Percentiles rank a stretch among this genome's conserved stretches.
phyloP scores from a whole-genome alignment of 53 echinoderm and acorn worm genomes.

The Hippasteria phrygiana region DNA sequence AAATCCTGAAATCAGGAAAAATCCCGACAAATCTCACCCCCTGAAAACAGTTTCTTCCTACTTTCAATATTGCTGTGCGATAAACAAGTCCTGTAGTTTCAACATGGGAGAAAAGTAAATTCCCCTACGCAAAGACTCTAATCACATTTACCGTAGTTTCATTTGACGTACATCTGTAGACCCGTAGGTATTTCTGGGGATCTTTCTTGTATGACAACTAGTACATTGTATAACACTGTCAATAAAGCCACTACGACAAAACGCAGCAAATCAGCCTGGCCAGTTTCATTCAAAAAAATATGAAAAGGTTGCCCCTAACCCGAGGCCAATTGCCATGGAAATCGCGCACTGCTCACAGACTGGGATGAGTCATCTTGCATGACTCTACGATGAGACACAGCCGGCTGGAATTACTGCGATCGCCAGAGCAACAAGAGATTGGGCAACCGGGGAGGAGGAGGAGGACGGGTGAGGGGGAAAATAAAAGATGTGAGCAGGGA shows the following conservation, averaged over 20 bases:
- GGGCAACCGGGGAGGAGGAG: conserved; percentile 10
- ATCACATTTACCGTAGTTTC: too few relatives aligned
- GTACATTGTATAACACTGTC: not conserved
- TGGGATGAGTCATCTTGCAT: not conserved
- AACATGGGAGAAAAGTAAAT: too few relatives aligned
- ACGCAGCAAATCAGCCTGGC: not conserved
- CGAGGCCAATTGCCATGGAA: conserved; percentile 17
- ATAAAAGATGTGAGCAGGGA: conserved; percentile 3
- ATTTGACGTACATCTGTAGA: too few relatives aligned
- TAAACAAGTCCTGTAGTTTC: too few relatives aligned
- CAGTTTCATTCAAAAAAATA: not conserved
- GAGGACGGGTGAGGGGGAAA: not conserved
- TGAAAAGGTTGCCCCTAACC: conserved; percentile 3
- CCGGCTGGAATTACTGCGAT: not conserved
- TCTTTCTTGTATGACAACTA: too few relatives aligned
- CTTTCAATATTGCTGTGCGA: too few relatives aligned
- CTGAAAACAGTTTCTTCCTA: too few relatives aligned
- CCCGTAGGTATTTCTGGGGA: too few relatives aligned
- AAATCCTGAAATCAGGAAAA: too few relatives aligned
- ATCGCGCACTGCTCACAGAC: not conserved
- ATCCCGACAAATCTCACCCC: too few relatives aligned
- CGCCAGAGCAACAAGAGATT: conserved; percentile 7
- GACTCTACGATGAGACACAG: conserved; percentile 3
- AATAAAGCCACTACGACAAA: not conserved
- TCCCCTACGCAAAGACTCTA: too few relatives aligned